Conservation (phyloP, 2,797 vertebrate species). For the Eulemur mongoz region DNA sequence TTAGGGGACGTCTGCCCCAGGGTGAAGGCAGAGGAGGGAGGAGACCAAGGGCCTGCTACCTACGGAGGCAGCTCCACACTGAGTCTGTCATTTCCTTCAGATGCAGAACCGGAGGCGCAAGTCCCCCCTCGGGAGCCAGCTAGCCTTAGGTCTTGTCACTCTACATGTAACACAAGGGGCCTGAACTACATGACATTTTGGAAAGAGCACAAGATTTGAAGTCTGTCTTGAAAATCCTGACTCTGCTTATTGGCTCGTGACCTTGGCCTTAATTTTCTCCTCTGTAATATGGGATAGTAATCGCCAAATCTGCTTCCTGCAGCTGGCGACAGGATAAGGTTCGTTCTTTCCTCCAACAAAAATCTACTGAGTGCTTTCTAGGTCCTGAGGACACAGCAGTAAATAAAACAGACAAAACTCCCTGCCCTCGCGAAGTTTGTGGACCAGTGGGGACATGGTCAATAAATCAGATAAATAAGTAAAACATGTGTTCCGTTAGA, state of each 20-base stretch:
- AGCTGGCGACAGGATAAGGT: background rate
- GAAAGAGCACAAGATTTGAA: background rate
- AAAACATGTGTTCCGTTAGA: too few relatives aligned
- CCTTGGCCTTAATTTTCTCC: background rate
- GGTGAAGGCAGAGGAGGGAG: background rate
- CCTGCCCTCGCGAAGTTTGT: background rate
- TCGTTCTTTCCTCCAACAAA: background rate
- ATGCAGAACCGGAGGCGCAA: background rate
- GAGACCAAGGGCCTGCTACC: background rate
- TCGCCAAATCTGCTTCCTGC: background rate
- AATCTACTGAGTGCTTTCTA: background rate
- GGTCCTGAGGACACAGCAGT: background rate
- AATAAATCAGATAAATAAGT: background rate
- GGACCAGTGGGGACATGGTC: background rate
- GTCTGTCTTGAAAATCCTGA: background rate
- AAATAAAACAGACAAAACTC: background rate
- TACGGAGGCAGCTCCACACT: background rate
- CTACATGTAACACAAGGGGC: background rate
- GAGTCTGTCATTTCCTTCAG: background rate
- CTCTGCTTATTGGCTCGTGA: background rate
- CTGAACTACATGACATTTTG: background rate
- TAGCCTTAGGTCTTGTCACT: background rate
- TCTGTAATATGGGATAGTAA: background rate
- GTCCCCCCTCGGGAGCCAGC: background rate
- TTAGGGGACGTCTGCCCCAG: background rate